Conservation (phyloP, 2,113 vertebrate species). For the Felis chaus region DNA sequence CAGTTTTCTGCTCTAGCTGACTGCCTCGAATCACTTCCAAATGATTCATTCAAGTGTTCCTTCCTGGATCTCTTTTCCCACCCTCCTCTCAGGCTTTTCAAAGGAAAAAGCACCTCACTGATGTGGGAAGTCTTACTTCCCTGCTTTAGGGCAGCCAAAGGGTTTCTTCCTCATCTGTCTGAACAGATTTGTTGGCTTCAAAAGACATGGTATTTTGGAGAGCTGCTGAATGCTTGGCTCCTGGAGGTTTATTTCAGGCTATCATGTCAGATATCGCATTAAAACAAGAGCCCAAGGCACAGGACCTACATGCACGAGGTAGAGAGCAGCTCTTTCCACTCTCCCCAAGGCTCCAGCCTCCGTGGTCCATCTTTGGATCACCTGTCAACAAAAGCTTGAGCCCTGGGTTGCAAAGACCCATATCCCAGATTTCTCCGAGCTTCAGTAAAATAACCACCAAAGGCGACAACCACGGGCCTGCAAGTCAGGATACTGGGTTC, state of each 20-base stretch:
- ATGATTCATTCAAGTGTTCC: background rate
- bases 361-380: background rate
- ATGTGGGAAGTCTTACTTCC: background rate
- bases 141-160: background rate
- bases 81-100: background rate
- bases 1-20: conserved; percentile 12
- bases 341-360: background rate
- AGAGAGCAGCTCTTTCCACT: background rate
- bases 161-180: background rate
- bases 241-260: background rate
- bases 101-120: background rate
- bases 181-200: background rate
- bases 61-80: background rate
- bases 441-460: background rate
- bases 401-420: background rate
- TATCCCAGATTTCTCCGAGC: background rate
- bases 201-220: background rate
- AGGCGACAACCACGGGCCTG: background rate
- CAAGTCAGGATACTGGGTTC: background rate
- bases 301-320: background rate
- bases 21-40: background rate
- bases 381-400: background rate
- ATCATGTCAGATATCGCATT: background rate
- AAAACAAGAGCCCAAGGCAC: background rate
- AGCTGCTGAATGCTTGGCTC: background rate